Evolutionary conservation across 2,113 vertebrate genomes (phyloP).

Genomic region (Progne subis): DNA sequence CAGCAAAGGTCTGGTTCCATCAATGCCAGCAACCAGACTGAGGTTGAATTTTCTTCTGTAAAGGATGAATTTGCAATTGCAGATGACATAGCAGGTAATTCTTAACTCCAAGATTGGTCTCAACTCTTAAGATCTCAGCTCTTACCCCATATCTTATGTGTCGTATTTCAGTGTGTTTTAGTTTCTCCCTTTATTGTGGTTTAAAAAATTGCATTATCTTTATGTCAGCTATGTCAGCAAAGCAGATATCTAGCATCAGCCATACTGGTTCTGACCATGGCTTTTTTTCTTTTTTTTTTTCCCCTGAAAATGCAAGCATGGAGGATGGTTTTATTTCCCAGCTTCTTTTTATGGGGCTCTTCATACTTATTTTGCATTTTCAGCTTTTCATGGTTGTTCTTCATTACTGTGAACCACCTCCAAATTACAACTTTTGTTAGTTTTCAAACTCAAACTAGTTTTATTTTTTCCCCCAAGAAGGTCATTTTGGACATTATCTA

Average conservation of each 20-base stretch:
- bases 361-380: neutral
- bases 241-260: neutral
- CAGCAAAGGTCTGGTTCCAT: constrained; percentile 80
- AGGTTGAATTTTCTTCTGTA: constrained; percentile 84
- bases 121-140: neutral
- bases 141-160: neutral
- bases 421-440: neutral
- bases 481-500: neutral
- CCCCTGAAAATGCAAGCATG: neutral
- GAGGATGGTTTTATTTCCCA: neutral
- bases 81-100: constrained; percentile 88
- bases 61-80: constrained; percentile 86
- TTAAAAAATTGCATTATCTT: neutral
- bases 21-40: constrained; percentile 84
- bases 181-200: neutral
- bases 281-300: neutral
- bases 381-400: neutral
- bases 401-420: neutral
- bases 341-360: neutral
- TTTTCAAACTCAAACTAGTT: neutral
- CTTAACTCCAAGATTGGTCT: neutral
- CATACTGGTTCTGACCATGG: neutral
- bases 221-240: neutral
- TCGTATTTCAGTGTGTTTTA: neutral
- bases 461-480: neutral